Evolutionary conservation across 2,888 invertebrate species (phyloP), one percentile per base, ranked within the genome.

Genomic region (Sinopyrophorus schimmeli): DNA sequence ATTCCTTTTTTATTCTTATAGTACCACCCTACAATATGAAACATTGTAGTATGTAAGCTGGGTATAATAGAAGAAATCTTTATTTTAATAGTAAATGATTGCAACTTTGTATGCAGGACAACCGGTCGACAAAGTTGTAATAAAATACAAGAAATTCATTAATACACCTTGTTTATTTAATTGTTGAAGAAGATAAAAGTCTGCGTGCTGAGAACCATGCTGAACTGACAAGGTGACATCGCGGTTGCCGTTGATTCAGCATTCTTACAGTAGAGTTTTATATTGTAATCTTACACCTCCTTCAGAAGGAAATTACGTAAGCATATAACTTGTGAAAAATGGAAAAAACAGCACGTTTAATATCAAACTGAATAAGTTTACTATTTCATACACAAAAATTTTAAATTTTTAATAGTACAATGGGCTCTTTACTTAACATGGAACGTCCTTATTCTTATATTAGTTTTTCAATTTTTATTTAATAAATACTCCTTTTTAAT

Each of bases 271-370:
- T 14, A 39, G 18, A 49, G 39, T 37, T 47, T 46, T 32, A 43
- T 34, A 16, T 28, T 41, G 65, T 55, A 61, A 63, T 54, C 28
- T 44, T 47, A 64, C 55, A 61, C 59, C 57, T 46, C 44, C 53
- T 57, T 23, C 42, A 38, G 55, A 62, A 66, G 70, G 70, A 70
- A 70, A 69, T 68, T 61, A 66, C 66, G 62, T 70, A 68, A 70
- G 70, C 70, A 66, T 60, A 61, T 67, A 68, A 59, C 39, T 35
- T 48, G 16, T 17, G 28, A 28, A 34, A 52, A 47, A 30, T 53
- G 39, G 32, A 43, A 49, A 46, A n/a, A 57, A 47, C 34, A 34
- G 52, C 57, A 58, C 55, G 57, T 58, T 43, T 50, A 40, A 27
- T n/a, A n/a, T n/a, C n/a, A n/a, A n/a, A n/a, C n/a, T n/a, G n/a